A percentile compares a stretch with the other conserved stretches of the same genome.
Evolutionary conservation across 2,113 vertebrate genomes (phyloP).

Genomic region (Gnathonemus echidnorhynchus): DNA sequence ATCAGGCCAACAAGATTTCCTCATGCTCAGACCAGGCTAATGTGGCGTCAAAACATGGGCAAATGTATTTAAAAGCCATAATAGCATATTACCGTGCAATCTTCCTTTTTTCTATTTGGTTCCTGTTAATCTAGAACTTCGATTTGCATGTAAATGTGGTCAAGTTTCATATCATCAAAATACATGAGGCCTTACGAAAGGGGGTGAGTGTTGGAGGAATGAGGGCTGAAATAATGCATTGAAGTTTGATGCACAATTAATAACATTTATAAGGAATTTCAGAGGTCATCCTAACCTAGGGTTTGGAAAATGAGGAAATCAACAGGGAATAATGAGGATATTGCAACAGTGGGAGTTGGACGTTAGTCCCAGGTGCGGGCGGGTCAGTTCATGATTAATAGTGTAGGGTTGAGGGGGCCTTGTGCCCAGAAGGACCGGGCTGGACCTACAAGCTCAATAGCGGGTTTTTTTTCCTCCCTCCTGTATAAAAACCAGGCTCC

Average conservation of each 20-base stretch:
- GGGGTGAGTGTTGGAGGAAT: slow-evolving; percentile 31
- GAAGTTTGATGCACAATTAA: slow-evolving; percentile 92
- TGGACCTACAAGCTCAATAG: slow-evolving; percentile 58
- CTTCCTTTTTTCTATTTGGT: slow-evolving; percentile 75
- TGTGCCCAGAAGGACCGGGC: slow-evolving; percentile 62
- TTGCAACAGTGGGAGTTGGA: slow-evolving; percentile 66
- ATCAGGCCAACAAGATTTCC: slow-evolving; percentile 96
- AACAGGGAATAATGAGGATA: slow-evolving; percentile 81
- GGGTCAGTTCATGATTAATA: slow-evolving; percentile 68
- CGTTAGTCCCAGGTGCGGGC: slow-evolving; percentile 70
- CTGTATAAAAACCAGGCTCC: slow-evolving; percentile 59
- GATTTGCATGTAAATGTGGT: slow-evolving; percentile 99
- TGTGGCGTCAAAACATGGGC: slow-evolving; percentile 87
- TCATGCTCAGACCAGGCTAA: slow-evolving; percentile 86
- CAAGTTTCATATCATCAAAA: slow-evolving; percentile 99
- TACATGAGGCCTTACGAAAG: slow-evolving; percentile 76
- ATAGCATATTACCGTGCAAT: slow-evolving; percentile 91
- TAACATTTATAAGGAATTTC: slow-evolving; percentile 90
- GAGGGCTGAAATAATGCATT: slow-evolving; percentile 77
- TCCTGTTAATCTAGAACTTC: slow-evolving; percentile 99
- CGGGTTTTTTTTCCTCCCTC: slow-evolving; percentile 19
- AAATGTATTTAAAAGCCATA: slow-evolving; percentile 99
- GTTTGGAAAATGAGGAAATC: slow-evolving; percentile 77
- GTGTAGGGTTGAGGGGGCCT: slow-evolving; percentile 55
- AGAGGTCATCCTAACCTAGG: slow-evolving; percentile 76